phyloP scores from a whole-genome alignment of 2,888 invertebrate genomes.

The Zootermopsis nevadensis region DNA sequence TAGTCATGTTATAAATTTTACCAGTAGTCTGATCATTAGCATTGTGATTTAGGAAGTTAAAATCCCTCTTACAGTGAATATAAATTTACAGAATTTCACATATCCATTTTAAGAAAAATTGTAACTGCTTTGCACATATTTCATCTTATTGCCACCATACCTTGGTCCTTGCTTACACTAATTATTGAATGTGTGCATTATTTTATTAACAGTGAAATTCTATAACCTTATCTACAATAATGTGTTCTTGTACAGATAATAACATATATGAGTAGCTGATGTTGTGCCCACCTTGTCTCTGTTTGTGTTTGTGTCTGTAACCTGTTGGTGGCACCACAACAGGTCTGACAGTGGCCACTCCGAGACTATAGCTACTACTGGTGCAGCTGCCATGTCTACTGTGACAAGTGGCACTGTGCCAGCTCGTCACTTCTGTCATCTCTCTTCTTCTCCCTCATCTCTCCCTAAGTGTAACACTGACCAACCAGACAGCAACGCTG shows the following conservation, averaged over 20 bases:
- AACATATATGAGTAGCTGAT: constrained; percentile 5
- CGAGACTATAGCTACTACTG: constrained; percentile 56
- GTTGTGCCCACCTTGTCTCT: constrained; percentile 9
- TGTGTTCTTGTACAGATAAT: not conserved
- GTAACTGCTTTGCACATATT: too few relatives aligned
- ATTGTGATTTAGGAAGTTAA: too few relatives aligned
- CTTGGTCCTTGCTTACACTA: too few relatives aligned
- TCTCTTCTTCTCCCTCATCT: constrained; percentile 49
- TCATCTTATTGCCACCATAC: not conserved
- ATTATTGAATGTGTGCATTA: not conserved
- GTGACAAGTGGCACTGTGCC: constrained; percentile 7
- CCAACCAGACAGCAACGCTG: constrained; percentile 29
- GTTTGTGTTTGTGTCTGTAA: not conserved
- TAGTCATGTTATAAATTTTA: too few relatives aligned
- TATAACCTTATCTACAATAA: not conserved
- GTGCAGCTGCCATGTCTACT: constrained; percentile 47
- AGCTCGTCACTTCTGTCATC: constrained; percentile 27
- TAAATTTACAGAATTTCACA: too few relatives aligned
- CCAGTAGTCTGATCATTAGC: too few relatives aligned
- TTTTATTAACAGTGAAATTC: not conserved
- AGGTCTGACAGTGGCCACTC: constrained; percentile 55
- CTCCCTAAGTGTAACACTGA: constrained; percentile 44
- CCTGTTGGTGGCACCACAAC: constrained; percentile 31
- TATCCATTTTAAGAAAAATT: too few relatives aligned
- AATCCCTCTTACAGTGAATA: too few relatives aligned